phyloP scores from a whole-genome alignment of 2,888 invertebrate genomes.

The Eilema caniola region DNA sequence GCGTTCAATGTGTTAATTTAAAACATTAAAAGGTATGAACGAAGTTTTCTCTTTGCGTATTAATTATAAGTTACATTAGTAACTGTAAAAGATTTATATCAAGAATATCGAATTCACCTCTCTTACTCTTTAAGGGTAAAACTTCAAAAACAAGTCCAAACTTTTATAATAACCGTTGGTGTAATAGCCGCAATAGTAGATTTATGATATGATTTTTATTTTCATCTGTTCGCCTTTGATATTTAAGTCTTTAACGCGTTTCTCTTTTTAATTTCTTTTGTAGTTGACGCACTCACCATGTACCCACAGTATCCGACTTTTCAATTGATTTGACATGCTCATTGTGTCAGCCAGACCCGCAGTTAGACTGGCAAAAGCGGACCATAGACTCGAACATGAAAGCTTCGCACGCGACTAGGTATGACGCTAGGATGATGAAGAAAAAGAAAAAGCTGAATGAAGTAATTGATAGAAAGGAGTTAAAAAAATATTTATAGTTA shows the following conservation, averaged over 20 bases:
- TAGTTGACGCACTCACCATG: background rate
- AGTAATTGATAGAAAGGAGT: no score
- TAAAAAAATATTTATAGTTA: background rate
- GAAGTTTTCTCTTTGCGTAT: background rate
- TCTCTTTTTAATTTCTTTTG: background rate
- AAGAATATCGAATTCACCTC: conserved; percentile 4
- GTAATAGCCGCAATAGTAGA: background rate
- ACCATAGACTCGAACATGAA: no score
- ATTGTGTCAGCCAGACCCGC: no score
- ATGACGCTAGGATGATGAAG: no score
- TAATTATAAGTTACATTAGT: background rate
- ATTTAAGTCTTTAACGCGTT: background rate
- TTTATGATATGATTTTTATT: background rate
- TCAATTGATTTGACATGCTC: no score
- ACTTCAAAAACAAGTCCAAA: background rate
- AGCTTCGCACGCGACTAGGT: no score
- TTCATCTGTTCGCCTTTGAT: background rate
- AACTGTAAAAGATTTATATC: background rate
- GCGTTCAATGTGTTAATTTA: no score
- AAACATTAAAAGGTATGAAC: background rate
- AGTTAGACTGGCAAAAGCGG: no score
- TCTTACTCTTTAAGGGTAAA: background rate
- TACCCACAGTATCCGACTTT: background rate
- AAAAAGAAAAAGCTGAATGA: no score
- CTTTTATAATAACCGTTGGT: background rate